Evolutionary conservation across 2,797 vertebrate genomes (phyloP).

Genomic region (Aplochiton taeniatus): DNA sequence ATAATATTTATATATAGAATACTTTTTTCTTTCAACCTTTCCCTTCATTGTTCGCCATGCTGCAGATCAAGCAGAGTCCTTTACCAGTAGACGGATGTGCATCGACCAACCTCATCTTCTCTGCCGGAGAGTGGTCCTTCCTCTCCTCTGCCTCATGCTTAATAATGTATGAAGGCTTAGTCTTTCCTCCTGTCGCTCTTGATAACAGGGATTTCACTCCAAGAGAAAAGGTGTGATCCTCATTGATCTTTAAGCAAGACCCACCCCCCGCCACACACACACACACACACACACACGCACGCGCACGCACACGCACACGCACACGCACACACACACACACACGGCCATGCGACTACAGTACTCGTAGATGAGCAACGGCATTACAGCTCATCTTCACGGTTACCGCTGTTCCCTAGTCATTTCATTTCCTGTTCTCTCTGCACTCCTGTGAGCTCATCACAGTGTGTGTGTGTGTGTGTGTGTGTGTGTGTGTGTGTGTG

Average conservation of each 20-base stretch:
- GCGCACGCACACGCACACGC: neutral
- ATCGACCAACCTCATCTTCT: constrained; percentile 24
- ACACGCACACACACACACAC: constrained; percentile 11
- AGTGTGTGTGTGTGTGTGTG: no score
- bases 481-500: no score
- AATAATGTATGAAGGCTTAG: constrained; percentile 67
- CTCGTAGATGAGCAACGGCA: constrained; percentile 13
- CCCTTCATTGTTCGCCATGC: neutral
- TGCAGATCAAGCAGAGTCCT: no score
- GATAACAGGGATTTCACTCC: constrained; percentile 43
- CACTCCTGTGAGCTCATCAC: constrained; percentile 9
- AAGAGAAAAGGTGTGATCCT: constrained; percentile 38
- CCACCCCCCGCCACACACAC: neutral
- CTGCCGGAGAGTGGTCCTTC: constrained; percentile 18
- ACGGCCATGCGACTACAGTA: neutral
- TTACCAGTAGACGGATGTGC: constrained; percentile 9
- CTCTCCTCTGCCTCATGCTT: constrained; percentile 37
- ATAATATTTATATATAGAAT: neutral
- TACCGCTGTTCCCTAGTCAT: constrained; percentile 4
- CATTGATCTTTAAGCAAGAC: neutral
- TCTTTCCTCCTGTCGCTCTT: constrained; percentile 51
- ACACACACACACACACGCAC: neutral
- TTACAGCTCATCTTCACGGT: neutral
- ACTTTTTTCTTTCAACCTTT: constrained; percentile 31
- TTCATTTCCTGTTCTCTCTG: constrained; percentile 1